A percentile compares a stretch with the other conserved stretches of the same genome.
Evolutionary conservation across 2,797 vertebrate species (phyloP).

Genomic region (Sebastes oblongus): DNA sequence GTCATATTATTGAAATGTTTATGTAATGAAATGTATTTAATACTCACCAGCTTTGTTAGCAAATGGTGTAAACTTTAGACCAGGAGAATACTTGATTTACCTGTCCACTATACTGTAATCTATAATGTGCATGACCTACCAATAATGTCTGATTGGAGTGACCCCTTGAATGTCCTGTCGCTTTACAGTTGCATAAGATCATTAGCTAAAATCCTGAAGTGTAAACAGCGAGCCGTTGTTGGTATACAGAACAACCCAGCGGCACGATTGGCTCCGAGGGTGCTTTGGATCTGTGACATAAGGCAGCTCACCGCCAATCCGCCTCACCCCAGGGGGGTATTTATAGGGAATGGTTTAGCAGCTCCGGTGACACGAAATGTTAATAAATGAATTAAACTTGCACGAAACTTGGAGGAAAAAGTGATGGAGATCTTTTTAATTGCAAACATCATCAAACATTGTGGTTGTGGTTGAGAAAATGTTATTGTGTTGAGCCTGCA

Average conservation of each 20-base stretch:
- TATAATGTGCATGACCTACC: no score
- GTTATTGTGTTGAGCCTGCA: background rate
- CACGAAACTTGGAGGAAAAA: background rate
- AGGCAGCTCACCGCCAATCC: background rate
- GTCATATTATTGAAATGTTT: background rate
- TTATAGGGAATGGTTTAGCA: conserved; percentile 6
- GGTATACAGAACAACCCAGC: conserved; percentile 28
- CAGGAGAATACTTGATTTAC: no score
- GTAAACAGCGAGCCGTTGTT: conserved; percentile 33
- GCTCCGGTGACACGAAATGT: background rate
- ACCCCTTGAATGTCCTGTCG: background rate
- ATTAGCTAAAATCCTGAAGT: conserved; percentile 25
- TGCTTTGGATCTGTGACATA: conserved; percentile 34
- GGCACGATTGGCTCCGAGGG: conserved; percentile 31
- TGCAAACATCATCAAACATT: background rate
- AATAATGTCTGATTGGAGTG: background rate
- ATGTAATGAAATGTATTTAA: background rate
- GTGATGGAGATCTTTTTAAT: background rate
- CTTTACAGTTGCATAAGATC: conserved; percentile 33
- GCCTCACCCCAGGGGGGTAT: background rate
- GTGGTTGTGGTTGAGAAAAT: background rate
- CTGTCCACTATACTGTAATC: no score
- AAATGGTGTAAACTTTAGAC: no score
- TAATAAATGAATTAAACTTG: background rate
- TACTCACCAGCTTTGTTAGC: background rate